These are phyloP conservation scores for Limulus polyphemus DNA, from an alignment of 2,888 invertebrate genomes.

Conservation along the genomic window DNA sequence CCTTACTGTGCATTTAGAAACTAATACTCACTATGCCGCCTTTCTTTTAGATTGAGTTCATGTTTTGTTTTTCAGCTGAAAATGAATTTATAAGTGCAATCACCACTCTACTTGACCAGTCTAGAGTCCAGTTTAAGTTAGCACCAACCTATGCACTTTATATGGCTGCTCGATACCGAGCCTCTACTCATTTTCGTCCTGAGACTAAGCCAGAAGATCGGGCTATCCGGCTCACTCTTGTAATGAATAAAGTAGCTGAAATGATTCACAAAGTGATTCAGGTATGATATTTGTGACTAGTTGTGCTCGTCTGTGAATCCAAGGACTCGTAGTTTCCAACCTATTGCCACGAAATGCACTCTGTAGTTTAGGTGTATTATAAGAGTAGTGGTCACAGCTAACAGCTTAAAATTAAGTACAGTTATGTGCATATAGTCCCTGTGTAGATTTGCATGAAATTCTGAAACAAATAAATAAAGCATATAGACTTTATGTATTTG, in stretches of 20 bases:
- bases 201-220: conserved; percentile 83
- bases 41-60: not conserved
- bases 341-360: too few relatives aligned
- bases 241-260: conserved; percentile 78
- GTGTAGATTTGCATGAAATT: too few relatives aligned
- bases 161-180: conserved; percentile 80
- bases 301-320: too few relatives aligned
- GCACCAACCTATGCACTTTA: conserved; percentile 96
- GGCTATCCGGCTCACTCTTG: conserved; percentile 75
- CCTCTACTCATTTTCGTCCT: conserved; percentile 85
- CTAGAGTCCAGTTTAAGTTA: conserved; percentile 63
- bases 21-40: too few relatives aligned
- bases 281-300: conserved; percentile 44
- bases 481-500: too few relatives aligned
- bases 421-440: too few relatives aligned
- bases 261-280: conserved; percentile 72
- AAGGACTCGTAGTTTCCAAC: too few relatives aligned
- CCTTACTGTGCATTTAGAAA: too few relatives aligned
- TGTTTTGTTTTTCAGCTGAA: conserved; percentile 47
- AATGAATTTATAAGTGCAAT: conserved; percentile 79
- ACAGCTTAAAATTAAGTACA: too few relatives aligned
- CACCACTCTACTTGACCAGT: conserved; percentile 74
- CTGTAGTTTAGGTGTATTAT: too few relatives aligned
- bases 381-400: too few relatives aligned
- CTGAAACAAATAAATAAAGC: too few relatives aligned